Conservation (phyloP, 1,140 invertebrate genomes). For the Hetaerina americana region DNA sequence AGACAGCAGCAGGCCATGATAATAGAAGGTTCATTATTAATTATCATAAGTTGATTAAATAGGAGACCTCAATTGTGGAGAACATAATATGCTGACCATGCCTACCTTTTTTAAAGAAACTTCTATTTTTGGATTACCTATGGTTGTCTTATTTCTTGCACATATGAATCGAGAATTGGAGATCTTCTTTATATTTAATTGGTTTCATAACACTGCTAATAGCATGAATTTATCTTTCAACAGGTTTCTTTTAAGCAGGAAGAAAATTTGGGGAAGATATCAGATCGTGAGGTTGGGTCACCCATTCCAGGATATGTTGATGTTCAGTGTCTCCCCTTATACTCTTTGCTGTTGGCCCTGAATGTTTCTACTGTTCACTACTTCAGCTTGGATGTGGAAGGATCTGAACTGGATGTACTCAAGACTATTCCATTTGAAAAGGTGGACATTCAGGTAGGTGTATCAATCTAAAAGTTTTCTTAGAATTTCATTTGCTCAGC, state of each 20-base stretch:
- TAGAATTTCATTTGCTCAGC: no score
- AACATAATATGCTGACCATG: no score
- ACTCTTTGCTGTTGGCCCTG: slow-evolving; percentile 32
- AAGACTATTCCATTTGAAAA: slow-evolving; percentile 38
- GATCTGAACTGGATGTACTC: slow-evolving; percentile 37
- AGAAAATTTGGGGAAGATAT: slow-evolving; percentile 26
- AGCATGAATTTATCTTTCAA: slow-evolving; percentile 14
- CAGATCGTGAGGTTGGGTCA: slow-evolving; percentile 15
- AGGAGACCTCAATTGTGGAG: no score
- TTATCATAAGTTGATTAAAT: no score
- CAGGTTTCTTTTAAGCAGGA: slow-evolving; percentile 29
- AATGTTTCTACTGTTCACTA: slow-evolving; percentile 30
- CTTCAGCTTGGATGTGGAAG: slow-evolving; percentile 38
- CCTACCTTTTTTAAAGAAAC: no score
- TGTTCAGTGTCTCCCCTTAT: slow-evolving; percentile 39
- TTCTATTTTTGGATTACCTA: no score
- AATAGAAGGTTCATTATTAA: no score
- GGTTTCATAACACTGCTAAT: slow-evolving; percentile 19
- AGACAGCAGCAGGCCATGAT: no score
- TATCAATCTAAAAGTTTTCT: no score
- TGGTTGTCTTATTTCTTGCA: no score
- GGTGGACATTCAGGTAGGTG: slow-evolving; percentile 30
- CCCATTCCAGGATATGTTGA: slow-evolving; percentile 18
- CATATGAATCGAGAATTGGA: no score
- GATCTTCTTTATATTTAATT: slow-evolving; percentile 16